These are phyloP conservation scores for Anser cygnoides DNA, from an alignment of 2,113 vertebrate genomes.

Conservation along the genomic window DNA sequence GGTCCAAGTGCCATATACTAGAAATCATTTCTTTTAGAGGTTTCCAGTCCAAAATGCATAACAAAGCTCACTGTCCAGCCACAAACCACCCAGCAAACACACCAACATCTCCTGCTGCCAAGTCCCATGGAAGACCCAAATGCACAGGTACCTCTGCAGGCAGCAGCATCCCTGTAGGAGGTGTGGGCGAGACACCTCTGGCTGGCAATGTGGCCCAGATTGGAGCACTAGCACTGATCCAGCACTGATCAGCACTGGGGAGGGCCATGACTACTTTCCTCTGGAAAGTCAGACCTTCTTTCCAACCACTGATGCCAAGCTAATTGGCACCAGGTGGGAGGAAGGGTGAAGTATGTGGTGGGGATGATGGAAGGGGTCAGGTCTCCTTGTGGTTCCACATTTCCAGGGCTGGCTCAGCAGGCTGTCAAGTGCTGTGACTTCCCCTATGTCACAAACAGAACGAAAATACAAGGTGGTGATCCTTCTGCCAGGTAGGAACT, in stretches of 20 bases:
- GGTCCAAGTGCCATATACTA: neutral
- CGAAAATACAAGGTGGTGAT: neutral
- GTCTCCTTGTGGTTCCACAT: neutral
- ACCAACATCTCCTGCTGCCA: neutral
- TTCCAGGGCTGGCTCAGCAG: neutral
- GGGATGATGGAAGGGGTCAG: neutral
- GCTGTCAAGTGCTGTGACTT: neutral
- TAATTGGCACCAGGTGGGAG: neutral
- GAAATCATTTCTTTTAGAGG: neutral
- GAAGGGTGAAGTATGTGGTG: neutral
- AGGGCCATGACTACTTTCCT: neutral
- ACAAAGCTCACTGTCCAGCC: neutral
- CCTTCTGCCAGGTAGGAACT: neutral
- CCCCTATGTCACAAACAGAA: neutral
- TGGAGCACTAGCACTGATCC: neutral
- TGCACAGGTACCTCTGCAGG: neutral
- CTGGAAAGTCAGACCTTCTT: neutral
- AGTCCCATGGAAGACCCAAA: neutral
- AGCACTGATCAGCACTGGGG: fast-evolving
- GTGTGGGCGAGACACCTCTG: neutral
- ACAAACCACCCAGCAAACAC: neutral
- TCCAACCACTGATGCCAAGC: neutral
- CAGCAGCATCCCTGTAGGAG: neutral
- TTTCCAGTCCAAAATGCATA: neutral
- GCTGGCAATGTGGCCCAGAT: neutral